Base-by-base conservation (phyloP, 1,140 invertebrate species). In the Drosophila navojoa region DNA sequence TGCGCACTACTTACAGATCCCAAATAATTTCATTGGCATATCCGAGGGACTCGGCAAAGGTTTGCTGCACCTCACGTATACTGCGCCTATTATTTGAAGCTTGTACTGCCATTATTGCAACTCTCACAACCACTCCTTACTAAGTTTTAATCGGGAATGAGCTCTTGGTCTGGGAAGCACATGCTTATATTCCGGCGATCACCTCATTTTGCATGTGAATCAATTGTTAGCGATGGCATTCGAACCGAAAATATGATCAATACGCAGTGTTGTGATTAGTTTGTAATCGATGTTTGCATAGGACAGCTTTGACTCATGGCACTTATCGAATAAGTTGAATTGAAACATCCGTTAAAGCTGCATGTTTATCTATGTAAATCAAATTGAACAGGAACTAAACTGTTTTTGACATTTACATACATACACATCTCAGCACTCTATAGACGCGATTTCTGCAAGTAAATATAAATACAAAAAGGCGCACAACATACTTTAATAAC, bases 1-100 rank as follows among this genome's bases (percentile, higher is more conserved):
- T 69, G 62, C 82, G 66, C 55, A 77, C 27, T 76, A 90, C 85
- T 84, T 49, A 91, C 90, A 77, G 55, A 53, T 91, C 90, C 90
- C 90, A 91, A 15, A 85, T 84, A 2, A 76, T 72, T 27, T 90
- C 76, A 10, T 66, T 54, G 0, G 55, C 53, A 49, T 71, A 78
- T 5, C 79, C 79, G 9, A 76, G 62, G 2, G 66, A 71, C 10
- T 75, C 74, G 0, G 67, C 82, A 52, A 91, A 91, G 13, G 54
- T 53, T 50, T 87, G 77, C 59, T 91, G 90, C 42, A 90, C 76
- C 5, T 81, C 71, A 10, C 16, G 52, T 4, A 72, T 71, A 10
- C 57, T 77, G 15, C 73, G 85, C 6, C 1, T 22, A 22, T 22
- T 22, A 22, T 22, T 22, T 22, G 19, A 22, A 22, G 19, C 19